Base-by-base conservation (phyloP, 2,797 vertebrate genomes). In the Scolopax rusticola region DNA sequence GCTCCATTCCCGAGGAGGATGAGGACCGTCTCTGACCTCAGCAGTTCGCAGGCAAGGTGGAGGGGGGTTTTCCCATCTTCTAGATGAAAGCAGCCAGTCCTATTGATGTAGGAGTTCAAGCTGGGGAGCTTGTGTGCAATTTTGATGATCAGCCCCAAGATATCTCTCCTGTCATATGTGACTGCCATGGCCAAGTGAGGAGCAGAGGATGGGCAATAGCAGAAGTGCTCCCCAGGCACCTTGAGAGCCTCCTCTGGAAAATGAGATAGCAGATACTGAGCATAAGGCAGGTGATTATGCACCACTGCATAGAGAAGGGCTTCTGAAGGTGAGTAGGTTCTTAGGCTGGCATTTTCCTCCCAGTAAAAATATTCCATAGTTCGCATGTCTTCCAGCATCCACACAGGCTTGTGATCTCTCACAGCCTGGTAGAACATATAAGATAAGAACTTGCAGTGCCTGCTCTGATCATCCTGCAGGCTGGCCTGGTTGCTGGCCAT, bases 371-470 rank as follows among this genome's bases (percentile, higher is more conserved):
- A 98, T 80, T 99, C 98, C 98, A 99, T 99, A 23, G 98, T 99
- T 95, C 98, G 98, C 97, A 99, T 99, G 93, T 99, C 98, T 97
- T 99, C 99, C 94, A 99, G 95, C 98, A 99, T 98, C 98, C 99
- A 99, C 70, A 98, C 98, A 19, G 99, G 99, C 83, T 99, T 98
- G 94, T 98, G 98, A 95, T 99, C 98, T 87, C 99, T 96, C 88
- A 99, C 99, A 28, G 99, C 98, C 93, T 99, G 98, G 95, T 99
- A 99, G 97, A 99, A 99, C 73, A 98, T 98, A 74, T 99, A 98
- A 30, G 99, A 98, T 73, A 98, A 96, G 70, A 98, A 98, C 91
- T 97, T 98, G 78, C 98, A 97, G 32, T 98, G 98, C 86, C 97
- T 98, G 95, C 97, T 97, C 80, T 97, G 97, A 91, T 98, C 98